A percentile compares a stretch with the other conserved stretches of the same genome.
These are phyloP conservation scores for Eleginops maclovinus DNA, from an alignment of 2,113 vertebrate genomes.

Conservation along the genomic window DNA sequence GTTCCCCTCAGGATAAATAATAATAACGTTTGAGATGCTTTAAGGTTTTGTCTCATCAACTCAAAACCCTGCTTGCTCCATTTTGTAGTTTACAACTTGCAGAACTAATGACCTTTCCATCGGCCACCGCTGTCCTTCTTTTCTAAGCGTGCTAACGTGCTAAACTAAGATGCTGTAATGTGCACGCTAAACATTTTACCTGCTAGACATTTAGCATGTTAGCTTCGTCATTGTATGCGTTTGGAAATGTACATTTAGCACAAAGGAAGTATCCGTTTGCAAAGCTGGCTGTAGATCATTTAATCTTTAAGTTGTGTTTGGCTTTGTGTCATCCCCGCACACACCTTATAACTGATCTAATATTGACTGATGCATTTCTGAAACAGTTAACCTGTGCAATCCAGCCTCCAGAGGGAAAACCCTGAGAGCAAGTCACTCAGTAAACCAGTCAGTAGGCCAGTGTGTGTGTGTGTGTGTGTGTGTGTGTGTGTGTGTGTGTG, in stretches of 20 bases:
- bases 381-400: constrained; percentile 10
- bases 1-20: neutral
- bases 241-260: neutral
- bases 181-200: neutral
- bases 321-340: neutral
- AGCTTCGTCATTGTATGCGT: neutral
- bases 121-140: neutral
- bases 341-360: neutral
- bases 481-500: no score
- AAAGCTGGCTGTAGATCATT: neutral
- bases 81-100: neutral
- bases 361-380: constrained; percentile 16
- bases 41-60: neutral
- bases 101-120: neutral
- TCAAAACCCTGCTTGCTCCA: neutral
- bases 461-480: no score
- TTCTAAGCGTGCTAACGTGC: neutral
- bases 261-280: neutral
- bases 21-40: neutral
- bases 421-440: neutral
- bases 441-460: constrained; percentile 28
- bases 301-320: neutral
- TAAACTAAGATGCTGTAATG: neutral
- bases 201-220: neutral
- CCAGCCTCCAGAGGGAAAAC: neutral